Base-by-base conservation (phyloP, 1,140 invertebrate genomes). In the Drosophila burlai region DNA sequence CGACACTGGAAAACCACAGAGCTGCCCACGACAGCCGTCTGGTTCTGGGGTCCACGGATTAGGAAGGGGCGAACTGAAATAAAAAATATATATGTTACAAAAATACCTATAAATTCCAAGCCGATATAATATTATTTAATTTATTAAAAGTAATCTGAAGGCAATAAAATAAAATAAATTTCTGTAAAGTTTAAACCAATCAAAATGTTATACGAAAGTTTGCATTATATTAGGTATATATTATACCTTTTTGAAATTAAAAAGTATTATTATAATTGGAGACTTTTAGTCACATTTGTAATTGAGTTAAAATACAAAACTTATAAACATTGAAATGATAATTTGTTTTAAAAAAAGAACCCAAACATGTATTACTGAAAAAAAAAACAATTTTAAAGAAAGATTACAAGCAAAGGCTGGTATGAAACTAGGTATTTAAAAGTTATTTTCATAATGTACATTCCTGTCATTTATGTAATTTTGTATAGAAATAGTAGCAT, bases 1-100 rank as follows among this genome's bases (percentile, higher is more conserved):
- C 94, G 94, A 92, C 97, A 98, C 80, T 97, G 95, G 91, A 98
- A 96, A 13, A 96, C 96, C 29, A 97, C 97, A 36, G 95, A 96
- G 29, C 95, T 95, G 49, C 96, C 96, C 43, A 96, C 95, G 31
- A 96, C 93, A 3, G 95, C 95, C 15, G 95, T 95, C 34, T 96
- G 94, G 91, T 97, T 96, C 91, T 96, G 95, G 1, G 97, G 97
- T 0, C 96, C 95, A 81, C 95, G 95, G 60, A 97, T 95, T 87
- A 98, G 95, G 92, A 95, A 97, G 16, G 97, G 97, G 91, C 97
- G 97, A 66, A 97, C 96, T 97, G 94, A 18, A 89, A 74, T n/a
- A n/a, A 31, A 42, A 43, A 31, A 5, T 5, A 36, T 24, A 4
- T 21, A 24, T 15, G 13, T 47, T 24, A 24, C 6, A 24, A 47